Conservation (phyloP, 1,140 invertebrate genomes). For the Telenomus remus region DNA sequence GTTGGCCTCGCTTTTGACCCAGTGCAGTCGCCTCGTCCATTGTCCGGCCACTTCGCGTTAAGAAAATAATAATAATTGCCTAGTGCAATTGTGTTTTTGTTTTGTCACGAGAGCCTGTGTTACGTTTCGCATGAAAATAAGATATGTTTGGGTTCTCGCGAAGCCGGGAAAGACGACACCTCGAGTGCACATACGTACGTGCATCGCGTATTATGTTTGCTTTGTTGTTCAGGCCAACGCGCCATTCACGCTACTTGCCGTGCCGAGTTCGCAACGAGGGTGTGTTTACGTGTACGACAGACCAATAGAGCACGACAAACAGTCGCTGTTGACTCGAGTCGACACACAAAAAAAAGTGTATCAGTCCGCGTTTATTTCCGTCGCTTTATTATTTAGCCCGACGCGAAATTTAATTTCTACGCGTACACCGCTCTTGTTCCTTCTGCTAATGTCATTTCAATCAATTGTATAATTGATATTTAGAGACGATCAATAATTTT, state of each 20-base stretch:
- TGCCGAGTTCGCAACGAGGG: slow-evolving; percentile 56
- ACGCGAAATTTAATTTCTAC: not conserved
- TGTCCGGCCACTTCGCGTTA: slow-evolving; percentile 8
- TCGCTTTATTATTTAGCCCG: not conserved
- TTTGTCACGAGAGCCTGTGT: slow-evolving; percentile 10
- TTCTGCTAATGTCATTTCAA: too few species aligned
- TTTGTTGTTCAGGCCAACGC: slow-evolving; percentile 63
- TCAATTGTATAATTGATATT: too few species aligned
- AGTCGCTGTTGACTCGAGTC: slow-evolving; percentile 53
- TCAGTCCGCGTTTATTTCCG: slow-evolving; percentile 14
- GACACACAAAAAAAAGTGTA: slow-evolving; percentile 55
- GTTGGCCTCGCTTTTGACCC: slow-evolving; percentile 51
- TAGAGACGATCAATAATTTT: too few species aligned
- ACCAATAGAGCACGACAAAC: slow-evolving; percentile 58
- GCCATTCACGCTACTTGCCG: slow-evolving; percentile 54
- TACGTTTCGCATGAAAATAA: slow-evolving; percentile 49
- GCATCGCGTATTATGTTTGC: slow-evolving; percentile 61
- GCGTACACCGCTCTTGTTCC: too few species aligned
- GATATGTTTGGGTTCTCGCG: slow-evolving; percentile 54
- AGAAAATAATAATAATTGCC: slow-evolving; percentile 22
- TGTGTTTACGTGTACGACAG: slow-evolving; percentile 52
- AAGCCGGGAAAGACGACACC: slow-evolving; percentile 60
- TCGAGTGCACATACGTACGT: slow-evolving; percentile 56
- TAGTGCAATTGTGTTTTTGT: slow-evolving; percentile 31
- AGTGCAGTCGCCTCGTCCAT: not conserved